Percentiles rank a stretch among this genome's conserved stretches.
Evolutionary conservation across 2,888 invertebrate genomes (phyloP).

Genomic region (Oligia strigilis): DNA sequence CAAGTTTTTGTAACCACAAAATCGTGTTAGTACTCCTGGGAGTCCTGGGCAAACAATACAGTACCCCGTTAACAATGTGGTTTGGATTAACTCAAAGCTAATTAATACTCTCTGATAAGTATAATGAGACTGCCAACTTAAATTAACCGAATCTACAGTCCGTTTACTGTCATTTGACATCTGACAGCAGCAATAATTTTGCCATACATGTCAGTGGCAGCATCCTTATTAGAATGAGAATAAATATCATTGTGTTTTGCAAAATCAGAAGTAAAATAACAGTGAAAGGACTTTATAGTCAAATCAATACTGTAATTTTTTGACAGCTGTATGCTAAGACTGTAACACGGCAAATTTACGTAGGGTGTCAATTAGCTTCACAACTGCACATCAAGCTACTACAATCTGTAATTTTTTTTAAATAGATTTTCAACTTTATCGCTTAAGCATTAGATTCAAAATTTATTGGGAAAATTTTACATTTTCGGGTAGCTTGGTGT

Average conservation of each 20-base stretch:
- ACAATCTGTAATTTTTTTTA: too few relatives aligned
- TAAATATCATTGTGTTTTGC: too few relatives aligned
- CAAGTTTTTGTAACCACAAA: neutral
- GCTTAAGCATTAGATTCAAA: too few relatives aligned
- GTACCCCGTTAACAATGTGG: neutral
- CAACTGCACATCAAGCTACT: too few relatives aligned
- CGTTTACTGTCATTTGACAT: too few relatives aligned
- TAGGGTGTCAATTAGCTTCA: neutral
- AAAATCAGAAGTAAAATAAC: neutral
- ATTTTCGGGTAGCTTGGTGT: too few relatives aligned
- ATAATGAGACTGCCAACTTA: neutral
- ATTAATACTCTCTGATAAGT: neutral
- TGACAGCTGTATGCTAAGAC: neutral
- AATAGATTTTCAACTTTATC: too few relatives aligned
- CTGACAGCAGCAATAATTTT: neutral
- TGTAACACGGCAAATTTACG: neutral
- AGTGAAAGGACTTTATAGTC: neutral
- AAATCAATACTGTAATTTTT: neutral
- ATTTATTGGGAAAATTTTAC: too few relatives aligned
- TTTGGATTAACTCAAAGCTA: neutral
- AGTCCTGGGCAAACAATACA: neutral
- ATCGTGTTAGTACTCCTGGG: neutral
- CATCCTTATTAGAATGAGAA: neutral
- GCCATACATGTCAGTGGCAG: neutral
- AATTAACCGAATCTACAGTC: neutral